A percentile compares a stretch with the other conserved stretches of the same genome.
Evolutionary conservation across 1,140 invertebrate genomes (phyloP).

Genomic region (Heterodera carotae): DNA sequence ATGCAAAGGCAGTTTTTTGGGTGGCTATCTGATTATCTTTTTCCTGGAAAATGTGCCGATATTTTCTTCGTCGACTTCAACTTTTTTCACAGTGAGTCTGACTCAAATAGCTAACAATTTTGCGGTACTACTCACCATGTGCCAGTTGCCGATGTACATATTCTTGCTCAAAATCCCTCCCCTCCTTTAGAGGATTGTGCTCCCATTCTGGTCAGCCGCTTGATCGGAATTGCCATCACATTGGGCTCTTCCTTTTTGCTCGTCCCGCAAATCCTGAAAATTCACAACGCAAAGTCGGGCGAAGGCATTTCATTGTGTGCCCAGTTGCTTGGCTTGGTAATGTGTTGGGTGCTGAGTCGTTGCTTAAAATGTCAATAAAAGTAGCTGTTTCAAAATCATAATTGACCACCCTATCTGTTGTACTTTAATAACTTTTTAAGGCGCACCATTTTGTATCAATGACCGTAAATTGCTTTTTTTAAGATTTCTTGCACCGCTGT

Average conservation of each 20-base stretch:
- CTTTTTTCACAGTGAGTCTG: slow-evolving; percentile 57
- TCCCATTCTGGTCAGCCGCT: slow-evolving; percentile 57
- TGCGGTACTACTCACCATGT: slow-evolving; percentile 4
- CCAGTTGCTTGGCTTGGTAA: slow-evolving; percentile 57
- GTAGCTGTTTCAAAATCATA: too few species aligned
- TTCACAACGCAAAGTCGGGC: slow-evolving; percentile 57
- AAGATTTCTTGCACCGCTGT: slow-evolving; percentile 40
- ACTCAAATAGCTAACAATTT: slow-evolving; percentile 3
- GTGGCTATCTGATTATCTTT: slow-evolving; percentile 41
- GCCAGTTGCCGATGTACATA: background rate
- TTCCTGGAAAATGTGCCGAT: slow-evolving; percentile 63
- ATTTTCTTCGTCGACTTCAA: slow-evolving; percentile 59
- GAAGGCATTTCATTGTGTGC: slow-evolving; percentile 58
- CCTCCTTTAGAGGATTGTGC: slow-evolving; percentile 60
- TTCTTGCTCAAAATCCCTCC: background rate
- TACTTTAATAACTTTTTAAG: too few species aligned
- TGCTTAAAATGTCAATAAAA: background rate
- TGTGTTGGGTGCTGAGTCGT: slow-evolving; percentile 6
- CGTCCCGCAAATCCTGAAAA: slow-evolving; percentile 64
- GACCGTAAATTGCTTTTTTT: too few species aligned
- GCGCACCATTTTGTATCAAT: too few species aligned
- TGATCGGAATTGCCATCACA: slow-evolving; percentile 62
- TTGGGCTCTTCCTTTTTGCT: slow-evolving; percentile 59
- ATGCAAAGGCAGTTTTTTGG: background rate
- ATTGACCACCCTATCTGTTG: too few species aligned